A percentile compares a stretch with the other conserved stretches of the same genome.
Conservation (phyloP, 2,113 vertebrate genomes). For the Hucho hucho region DNA sequence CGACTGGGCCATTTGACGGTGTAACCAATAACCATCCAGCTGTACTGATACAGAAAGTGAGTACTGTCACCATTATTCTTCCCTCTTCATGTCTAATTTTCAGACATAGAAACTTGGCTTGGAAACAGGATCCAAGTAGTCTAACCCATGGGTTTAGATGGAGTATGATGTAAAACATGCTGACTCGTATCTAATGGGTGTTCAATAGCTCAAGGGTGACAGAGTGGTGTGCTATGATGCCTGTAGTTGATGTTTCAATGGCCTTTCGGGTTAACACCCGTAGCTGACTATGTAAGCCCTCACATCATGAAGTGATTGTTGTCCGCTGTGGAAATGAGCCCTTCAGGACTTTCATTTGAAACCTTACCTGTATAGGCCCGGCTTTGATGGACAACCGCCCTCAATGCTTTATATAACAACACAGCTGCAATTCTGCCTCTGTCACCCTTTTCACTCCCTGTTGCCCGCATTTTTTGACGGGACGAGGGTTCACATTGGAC, state of each 20-base stretch:
- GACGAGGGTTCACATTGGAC: slow-evolving; percentile 25
- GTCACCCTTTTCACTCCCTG: slow-evolving; percentile 4
- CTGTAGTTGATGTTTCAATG: slow-evolving; percentile 12
- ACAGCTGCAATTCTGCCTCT: slow-evolving; percentile 20
- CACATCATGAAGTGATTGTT: slow-evolving; percentile 20
- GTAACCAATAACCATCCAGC: too few species aligned
- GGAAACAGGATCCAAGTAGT: too few species aligned
- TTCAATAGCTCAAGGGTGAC: slow-evolving; percentile 5
- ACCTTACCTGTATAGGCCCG: slow-evolving; percentile 1
- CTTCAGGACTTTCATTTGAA: slow-evolving; percentile 32
- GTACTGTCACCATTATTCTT: slow-evolving; percentile 15
- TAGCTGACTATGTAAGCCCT: slow-evolving; percentile 33
- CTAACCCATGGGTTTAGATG: too few species aligned
- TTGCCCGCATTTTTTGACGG: slow-evolving; percentile 27
- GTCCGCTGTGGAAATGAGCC: slow-evolving; percentile 21
- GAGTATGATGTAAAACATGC: neutral
- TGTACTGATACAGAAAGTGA: slow-evolving; percentile 40
- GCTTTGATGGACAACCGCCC: slow-evolving; percentile 7
- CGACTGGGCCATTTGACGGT: slow-evolving; percentile 4
- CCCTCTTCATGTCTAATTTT: neutral
- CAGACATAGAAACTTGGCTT: too few species aligned
- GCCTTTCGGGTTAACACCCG: slow-evolving; percentile 14
- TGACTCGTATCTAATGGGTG: neutral
- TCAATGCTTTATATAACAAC: slow-evolving; percentile 14
- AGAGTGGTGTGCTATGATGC: neutral